Evolutionary conservation across 2,888 invertebrate genomes (phyloP).

Genomic region (Invenusta paracnida): DNA sequence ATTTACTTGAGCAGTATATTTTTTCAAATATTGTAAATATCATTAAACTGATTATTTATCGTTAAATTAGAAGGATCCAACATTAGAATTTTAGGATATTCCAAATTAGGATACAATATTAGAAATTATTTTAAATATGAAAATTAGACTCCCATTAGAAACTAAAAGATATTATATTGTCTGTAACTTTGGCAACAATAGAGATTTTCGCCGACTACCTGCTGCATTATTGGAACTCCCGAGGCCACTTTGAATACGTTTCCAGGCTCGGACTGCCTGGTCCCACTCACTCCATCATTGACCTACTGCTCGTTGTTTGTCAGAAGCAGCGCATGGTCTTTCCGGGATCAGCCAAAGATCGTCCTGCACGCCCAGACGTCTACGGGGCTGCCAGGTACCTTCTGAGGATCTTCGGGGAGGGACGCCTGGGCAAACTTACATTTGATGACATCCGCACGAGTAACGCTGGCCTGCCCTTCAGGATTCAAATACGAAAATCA

Average conservation of each 20-base stretch:
- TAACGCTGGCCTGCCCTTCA: not conserved
- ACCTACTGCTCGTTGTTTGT: not conserved
- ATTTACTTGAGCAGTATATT: no score
- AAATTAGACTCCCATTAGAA: no score
- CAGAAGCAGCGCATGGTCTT: not conserved
- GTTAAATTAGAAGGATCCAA: no score
- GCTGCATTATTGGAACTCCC: not conserved
- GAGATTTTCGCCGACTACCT: not conserved
- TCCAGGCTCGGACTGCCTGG: not conserved
- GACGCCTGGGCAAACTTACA: not conserved
- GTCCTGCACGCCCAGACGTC: not conserved
- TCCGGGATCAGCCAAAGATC: not conserved
- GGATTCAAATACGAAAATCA: no score
- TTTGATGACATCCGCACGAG: not conserved
- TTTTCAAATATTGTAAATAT: no score
- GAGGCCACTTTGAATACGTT: not conserved
- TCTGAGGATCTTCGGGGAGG: not conserved
- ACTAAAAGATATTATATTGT: no score
- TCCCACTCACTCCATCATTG: not conserved
- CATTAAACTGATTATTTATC: no score
- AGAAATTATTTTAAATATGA: no score
- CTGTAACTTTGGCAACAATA: no score
- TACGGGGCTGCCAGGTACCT: not conserved
- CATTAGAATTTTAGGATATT: no score
- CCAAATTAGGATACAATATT: no score